Evolutionary conservation across 2,797 vertebrate genomes (phyloP), one percentile per base, ranked within the genome.

Genomic region (Paguma larvata): DNA sequence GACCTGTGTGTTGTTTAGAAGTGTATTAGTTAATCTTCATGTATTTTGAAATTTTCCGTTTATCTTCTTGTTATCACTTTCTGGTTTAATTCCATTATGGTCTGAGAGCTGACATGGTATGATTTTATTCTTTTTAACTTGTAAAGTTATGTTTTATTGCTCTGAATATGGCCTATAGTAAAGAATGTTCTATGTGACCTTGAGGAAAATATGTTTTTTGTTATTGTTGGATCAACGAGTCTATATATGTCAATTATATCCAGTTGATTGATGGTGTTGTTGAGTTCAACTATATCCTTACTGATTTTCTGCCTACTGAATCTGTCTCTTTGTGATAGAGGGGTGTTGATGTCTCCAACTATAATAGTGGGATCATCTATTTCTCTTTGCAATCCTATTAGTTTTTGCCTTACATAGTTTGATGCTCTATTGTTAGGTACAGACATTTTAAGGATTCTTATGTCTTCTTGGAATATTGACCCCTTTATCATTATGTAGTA

Each of bases 41-140:
- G 56, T 51, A 68, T 67, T 53, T 67, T 67, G 62, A 67, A 67
- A 32, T 38, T 53, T 79, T 79, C 38, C 27, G 53, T 34, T 53
- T 79, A 67, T 41, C 75, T 63, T 79, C 53, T 90, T 77, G 75
- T 90, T 90, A 79, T 32, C 67, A 62, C 30, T 51, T 80, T 67
- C 75, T 30, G 53, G 19, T 79, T 90, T 68, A 41, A 67, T 53
- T 68, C 48, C 46, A 41, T 27, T 53, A 48, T 68, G 88, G n/a
- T 41, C 25, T 79, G 62, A 90, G 27, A 53, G 34, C 27, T 65
- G 51, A 53, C 13, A 68, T 53, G 41, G 75, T 79, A 68, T 53
- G 62, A 90, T 41, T 79, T 90, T 90, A 68, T 41, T 89, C 32
- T 89, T 53, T 80, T 53, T 41, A 90, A 90, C 23, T 41, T 32